Percentiles rank a stretch among this genome's conserved stretches.
Evolutionary conservation across 2,113 vertebrate species (phyloP).

Genomic region (Bubo blakistoni): DNA sequence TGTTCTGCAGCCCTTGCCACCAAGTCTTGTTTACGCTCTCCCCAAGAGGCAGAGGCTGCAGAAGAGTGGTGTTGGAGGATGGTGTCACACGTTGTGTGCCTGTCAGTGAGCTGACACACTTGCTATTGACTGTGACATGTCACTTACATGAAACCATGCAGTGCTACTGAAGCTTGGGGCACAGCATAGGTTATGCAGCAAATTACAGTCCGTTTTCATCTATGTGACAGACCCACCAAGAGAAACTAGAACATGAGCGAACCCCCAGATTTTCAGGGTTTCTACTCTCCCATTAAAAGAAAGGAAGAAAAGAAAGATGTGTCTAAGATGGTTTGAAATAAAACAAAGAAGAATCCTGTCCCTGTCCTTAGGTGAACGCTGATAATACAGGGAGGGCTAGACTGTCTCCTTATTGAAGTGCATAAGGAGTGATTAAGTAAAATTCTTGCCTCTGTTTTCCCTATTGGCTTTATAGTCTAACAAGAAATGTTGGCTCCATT

Average conservation of each 20-base stretch:
- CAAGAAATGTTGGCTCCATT: background rate
- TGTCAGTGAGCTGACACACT: constrained; percentile 21
- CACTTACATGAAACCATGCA: constrained; percentile 15
- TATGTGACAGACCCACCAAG: background rate
- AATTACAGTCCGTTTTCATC: background rate
- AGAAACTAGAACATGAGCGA: background rate
- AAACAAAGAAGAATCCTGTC: background rate
- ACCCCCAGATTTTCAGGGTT: background rate
- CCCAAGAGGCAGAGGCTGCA: background rate
- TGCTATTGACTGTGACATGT: background rate
- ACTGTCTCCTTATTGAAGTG: background rate
- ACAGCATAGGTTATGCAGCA: background rate
- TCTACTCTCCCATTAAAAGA: background rate
- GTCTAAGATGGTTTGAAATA: background rate
- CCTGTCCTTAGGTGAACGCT: constrained; percentile 6
- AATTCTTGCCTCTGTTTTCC: background rate
- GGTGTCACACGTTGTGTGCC: background rate
- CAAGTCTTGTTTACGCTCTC: background rate
- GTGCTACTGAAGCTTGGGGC: background rate
- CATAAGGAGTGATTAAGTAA: background rate
- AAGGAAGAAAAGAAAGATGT: background rate
- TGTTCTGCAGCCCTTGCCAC: background rate
- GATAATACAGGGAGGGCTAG: background rate
- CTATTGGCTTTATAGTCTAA: background rate
- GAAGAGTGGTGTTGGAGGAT: background rate